Evolutionary conservation across 2,113 vertebrate species (phyloP), one percentile per base, ranked within the genome.

Genomic region (Ascaphus truei): DNA sequence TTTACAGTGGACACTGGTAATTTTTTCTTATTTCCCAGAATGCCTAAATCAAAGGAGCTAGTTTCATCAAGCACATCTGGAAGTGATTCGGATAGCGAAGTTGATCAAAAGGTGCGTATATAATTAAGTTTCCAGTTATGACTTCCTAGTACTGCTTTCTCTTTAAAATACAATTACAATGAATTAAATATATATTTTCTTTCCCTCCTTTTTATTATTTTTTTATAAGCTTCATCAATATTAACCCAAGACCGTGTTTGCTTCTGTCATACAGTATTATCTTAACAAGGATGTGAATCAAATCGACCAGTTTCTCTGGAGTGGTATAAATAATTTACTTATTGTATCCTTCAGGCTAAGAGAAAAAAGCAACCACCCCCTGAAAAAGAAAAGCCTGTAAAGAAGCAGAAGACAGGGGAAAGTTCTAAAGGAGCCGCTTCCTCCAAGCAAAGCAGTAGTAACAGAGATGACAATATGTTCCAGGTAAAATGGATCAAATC

Each of bases 31-130:
- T 41, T 83, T 73, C 65, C 34, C 83, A 99, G 93, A 88, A 99
- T 99, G 96, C 95, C 96, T 23, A 98, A 98, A 72, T 94, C 96
- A 84, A 99, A 96, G 92, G 96, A 98, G 88, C 90, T 95, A 75
- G 83, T 97, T 75, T 95, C 96, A 75, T 92, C 89, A 39, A 95
- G 95, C 86, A 92, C 95, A 51, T 96, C 96, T 66, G 93, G 89
- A 55, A 98, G 95, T 47, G 96, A 95, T 79, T 99, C 96, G 3
- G 95, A 98, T 84, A 95, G 94, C 71, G 96, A 98, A 81, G 91
- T 93, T 53, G 96, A 98, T 80, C 94, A 93, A 73, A 97, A 96
- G 94, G 96, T 98, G 81, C 85, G 79, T 36, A 3, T 58, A 53
- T 55, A n/a, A 12, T n/a, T 20, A 16, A n/a, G 9, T 30, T 73